Percentiles rank a stretch among this genome's conserved stretches.
These are phyloP conservation scores for Pycnonotus jocosus DNA, from an alignment of 2,113 vertebrate species.

Conservation along the genomic window DNA sequence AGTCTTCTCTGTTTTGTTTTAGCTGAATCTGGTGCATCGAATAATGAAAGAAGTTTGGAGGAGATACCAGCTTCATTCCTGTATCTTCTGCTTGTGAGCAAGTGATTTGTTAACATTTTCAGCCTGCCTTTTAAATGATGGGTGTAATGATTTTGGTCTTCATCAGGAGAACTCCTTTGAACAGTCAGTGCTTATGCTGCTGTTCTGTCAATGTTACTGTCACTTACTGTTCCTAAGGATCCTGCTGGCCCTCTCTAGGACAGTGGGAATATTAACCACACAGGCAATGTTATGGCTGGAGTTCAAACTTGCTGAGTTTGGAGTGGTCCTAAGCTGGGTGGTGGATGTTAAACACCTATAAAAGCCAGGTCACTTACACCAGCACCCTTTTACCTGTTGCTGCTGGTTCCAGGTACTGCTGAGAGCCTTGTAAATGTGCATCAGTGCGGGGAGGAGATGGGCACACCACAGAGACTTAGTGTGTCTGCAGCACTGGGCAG, in stretches of 20 bases:
- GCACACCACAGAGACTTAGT: background rate
- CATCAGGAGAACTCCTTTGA: background rate
- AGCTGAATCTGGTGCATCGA: constrained; percentile 87
- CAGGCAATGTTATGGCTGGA: background rate
- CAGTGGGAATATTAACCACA: background rate
- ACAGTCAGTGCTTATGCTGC: background rate
- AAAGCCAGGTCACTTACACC: background rate
- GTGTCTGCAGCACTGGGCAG: background rate
- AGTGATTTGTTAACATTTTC: background rate
- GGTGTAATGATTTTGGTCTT: background rate
- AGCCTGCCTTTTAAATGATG: background rate
- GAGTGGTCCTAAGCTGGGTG: background rate
- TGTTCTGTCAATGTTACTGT: background rate
- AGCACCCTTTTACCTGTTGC: background rate
- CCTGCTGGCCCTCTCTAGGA: background rate
- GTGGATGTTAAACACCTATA: background rate
- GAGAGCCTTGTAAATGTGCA: background rate
- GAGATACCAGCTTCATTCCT: constrained; percentile 76
- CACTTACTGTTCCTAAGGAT: background rate
- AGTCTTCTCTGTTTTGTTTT: constrained; percentile 9
- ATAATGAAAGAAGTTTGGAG: constrained; percentile 87
- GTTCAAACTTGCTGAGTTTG: background rate
- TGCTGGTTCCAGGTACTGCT: background rate
- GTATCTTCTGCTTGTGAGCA: constrained; percentile 82
- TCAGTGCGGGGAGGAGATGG: background rate